Evolutionary conservation across 2,888 invertebrate species (phyloP).

Genomic region (Patella depressa): DNA sequence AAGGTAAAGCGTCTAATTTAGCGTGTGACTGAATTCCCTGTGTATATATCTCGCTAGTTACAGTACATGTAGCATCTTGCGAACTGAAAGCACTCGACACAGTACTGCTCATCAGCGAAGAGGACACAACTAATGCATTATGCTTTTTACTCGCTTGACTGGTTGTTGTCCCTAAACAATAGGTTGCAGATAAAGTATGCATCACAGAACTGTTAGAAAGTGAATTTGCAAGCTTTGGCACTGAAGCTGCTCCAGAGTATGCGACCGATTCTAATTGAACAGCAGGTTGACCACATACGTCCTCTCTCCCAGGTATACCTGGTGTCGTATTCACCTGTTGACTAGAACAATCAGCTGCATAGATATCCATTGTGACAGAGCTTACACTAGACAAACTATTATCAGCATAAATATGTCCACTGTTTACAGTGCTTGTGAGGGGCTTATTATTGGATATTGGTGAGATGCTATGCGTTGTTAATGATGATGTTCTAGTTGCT

Average conservation of each 20-base stretch:
- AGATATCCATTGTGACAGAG: constrained; percentile 5
- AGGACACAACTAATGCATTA: constrained; percentile 18
- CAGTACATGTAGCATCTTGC: background rate
- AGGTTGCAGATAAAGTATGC: constrained; percentile 8
- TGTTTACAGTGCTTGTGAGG: background rate
- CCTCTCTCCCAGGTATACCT: background rate
- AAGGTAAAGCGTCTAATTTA: constrained; percentile 25
- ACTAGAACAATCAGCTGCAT: constrained; percentile 7
- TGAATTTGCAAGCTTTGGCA: constrained; percentile 6
- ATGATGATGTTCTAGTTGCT: constrained; percentile 12
- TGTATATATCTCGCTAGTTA: constrained; percentile 4
- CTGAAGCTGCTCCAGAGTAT: constrained; percentile 9
- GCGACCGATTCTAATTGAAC: background rate
- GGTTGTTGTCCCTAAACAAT: constrained; percentile 13
- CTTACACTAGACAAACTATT: constrained; percentile 6
- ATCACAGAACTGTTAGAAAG: constrained; percentile 8
- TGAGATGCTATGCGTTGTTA: constrained; percentile 5
- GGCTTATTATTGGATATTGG: constrained; percentile 1
- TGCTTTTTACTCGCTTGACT: constrained; percentile 13
- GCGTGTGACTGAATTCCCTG: constrained; percentile 17
- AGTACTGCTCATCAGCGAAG: constrained; percentile 15
- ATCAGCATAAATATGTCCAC: background rate
- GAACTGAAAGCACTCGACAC: constrained; percentile 10
- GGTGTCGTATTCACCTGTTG: background rate
- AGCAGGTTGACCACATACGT: background rate